These are phyloP conservation scores for Harpalus rubripes DNA, from an alignment of 2,888 invertebrate genomes.

Conservation along the genomic window DNA sequence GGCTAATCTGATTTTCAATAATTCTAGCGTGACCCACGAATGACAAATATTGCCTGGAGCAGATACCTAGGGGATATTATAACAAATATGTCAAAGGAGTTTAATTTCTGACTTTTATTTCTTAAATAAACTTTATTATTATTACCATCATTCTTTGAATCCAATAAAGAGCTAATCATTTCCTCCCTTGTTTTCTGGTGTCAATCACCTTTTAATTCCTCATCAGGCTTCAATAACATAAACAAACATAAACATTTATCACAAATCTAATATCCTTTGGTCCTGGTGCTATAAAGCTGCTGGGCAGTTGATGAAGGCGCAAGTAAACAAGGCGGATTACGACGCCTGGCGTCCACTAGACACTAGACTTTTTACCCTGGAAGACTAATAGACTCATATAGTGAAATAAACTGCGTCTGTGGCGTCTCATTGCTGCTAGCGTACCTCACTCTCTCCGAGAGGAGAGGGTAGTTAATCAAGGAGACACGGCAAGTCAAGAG, in stretches of 20 bases:
- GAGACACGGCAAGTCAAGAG: background rate
- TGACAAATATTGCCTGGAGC: too few relatives aligned
- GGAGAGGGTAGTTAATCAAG: slow-evolving; percentile 19
- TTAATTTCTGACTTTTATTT: too few relatives aligned
- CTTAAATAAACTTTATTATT: too few relatives aligned
- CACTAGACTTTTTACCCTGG: slow-evolving; percentile 16
- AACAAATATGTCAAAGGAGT: too few relatives aligned
- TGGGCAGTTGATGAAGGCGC: slow-evolving; percentile 13
- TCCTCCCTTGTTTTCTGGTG: background rate
- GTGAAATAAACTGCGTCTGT: slow-evolving; percentile 49
- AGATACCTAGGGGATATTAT: too few relatives aligned
- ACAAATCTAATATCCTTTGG: slow-evolving; percentile 32
- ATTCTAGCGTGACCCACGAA: too few relatives aligned
- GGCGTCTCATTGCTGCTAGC: slow-evolving; percentile 23
- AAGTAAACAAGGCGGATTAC: slow-evolving; percentile 23
- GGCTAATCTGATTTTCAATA: too few relatives aligned
- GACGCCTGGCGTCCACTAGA: background rate
- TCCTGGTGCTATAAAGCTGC: background rate
- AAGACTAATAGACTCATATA: slow-evolving; percentile 53
- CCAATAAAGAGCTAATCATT: background rate
- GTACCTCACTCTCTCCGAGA: slow-evolving; percentile 11
- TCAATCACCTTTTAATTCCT: slow-evolving; percentile 9
- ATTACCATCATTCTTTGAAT: background rate
- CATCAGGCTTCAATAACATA: slow-evolving; percentile 18
- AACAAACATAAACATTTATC: slow-evolving; percentile 22